A percentile compares a stretch with the other conserved stretches of the same genome.
Evolutionary conservation across 2,113 vertebrate genomes (phyloP).

Genomic region (Butastur rufipennis): DNA sequence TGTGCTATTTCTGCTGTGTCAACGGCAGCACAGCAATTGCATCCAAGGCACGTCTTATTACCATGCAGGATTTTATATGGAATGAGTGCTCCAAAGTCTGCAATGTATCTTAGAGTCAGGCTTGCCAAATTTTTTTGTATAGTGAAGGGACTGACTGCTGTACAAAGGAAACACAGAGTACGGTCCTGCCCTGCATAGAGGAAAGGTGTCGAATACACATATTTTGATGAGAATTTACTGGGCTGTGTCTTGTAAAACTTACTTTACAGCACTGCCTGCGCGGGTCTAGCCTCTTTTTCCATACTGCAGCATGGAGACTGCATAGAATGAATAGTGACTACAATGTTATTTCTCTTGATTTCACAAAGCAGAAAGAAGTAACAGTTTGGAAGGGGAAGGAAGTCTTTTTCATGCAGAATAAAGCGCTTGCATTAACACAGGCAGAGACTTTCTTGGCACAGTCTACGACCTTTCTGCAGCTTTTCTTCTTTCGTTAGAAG

Average conservation of each 20-base stretch:
- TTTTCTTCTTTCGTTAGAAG: background rate
- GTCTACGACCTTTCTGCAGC: background rate
- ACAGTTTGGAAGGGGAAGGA: background rate
- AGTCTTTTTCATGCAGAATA: constrained; percentile 30
- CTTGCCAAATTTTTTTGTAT: background rate
- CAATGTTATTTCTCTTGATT: background rate
- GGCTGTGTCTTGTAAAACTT: background rate
- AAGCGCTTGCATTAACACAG: background rate
- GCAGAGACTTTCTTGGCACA: background rate
- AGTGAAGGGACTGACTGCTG: background rate
- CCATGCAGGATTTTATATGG: background rate
- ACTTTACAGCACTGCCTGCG: rapidly evolving
- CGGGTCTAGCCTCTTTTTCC: background rate
- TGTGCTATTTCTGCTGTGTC: background rate
- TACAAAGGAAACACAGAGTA: background rate
- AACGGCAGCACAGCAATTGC: background rate
- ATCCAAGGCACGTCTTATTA: background rate
- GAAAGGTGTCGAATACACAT: background rate
- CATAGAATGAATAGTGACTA: background rate
- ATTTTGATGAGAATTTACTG: background rate
- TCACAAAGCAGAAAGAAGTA: background rate
- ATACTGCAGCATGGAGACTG: background rate
- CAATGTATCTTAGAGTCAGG: background rate
- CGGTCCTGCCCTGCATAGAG: background rate
- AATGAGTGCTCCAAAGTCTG: background rate